phyloP scores from a whole-genome alignment of 2,113 vertebrate species.

The Stegostoma tigrinum region DNA sequence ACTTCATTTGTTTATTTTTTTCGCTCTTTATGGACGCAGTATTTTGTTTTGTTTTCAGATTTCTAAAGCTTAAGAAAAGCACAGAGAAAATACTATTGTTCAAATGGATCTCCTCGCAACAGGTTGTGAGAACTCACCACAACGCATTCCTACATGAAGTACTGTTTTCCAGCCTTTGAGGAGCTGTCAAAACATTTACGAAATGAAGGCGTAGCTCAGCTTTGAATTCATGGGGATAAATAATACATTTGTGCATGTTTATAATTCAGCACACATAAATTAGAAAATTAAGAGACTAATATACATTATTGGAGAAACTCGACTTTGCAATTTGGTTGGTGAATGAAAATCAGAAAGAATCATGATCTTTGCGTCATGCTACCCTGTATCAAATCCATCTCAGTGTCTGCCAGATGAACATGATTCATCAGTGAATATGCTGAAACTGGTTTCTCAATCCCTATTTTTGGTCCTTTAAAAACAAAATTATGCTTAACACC shows the following conservation, averaged over 20 bases:
- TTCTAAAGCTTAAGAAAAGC: not conserved
- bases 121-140: not conserved
- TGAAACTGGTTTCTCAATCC: not conserved
- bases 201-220: not conserved
- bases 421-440: not conserved
- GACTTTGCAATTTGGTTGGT: not conserved
- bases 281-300: not conserved
- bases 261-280: not conserved
- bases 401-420: not conserved
- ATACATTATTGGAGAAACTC: not conserved
- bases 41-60: not conserved
- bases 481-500: not conserved
- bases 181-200: slow-evolving; percentile 2
- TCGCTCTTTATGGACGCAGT: not conserved
- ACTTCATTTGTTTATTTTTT: not conserved
- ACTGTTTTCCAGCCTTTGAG: not conserved
- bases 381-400: not conserved
- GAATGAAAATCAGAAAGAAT: not conserved
- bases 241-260: not conserved
- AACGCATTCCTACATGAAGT: not conserved
- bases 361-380: not conserved
- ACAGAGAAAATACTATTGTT: not conserved
- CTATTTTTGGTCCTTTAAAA: not conserved
- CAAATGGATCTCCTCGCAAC: not conserved
- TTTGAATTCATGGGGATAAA: not conserved